phyloP scores from a whole-genome alignment of 2,888 invertebrate species.

The Heliconius erato region DNA sequence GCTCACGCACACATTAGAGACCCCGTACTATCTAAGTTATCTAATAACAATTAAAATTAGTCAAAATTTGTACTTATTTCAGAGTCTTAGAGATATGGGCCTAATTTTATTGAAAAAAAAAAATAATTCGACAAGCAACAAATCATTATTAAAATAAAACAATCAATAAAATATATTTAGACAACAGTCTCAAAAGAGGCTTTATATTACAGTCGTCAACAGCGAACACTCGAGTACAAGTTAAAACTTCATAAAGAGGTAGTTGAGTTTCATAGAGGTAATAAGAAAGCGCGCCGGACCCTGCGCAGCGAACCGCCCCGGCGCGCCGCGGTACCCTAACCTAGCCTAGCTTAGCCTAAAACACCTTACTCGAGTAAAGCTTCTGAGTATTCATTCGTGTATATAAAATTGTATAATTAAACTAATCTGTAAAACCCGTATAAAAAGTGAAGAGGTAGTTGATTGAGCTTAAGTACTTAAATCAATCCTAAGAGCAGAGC shows the following conservation, averaged over 20 bases:
- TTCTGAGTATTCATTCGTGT: slow-evolving; percentile 85
- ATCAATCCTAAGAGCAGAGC: slow-evolving; percentile 78
- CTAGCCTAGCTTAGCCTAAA: slow-evolving; percentile 69
- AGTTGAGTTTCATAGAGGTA: slow-evolving; percentile 82
- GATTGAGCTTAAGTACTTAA: slow-evolving; percentile 85
- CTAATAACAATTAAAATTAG: slow-evolving; percentile 83
- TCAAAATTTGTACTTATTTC: slow-evolving; percentile 85
- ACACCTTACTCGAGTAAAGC: slow-evolving; percentile 85
- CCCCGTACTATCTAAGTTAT: slow-evolving; percentile 71
- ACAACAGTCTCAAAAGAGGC: slow-evolving; percentile 81
- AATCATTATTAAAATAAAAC: slow-evolving; percentile 75
- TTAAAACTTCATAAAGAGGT: slow-evolving; percentile 84
- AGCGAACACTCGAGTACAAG: slow-evolving; percentile 75
- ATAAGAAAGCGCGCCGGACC: slow-evolving; percentile 78
- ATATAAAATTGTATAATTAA: slow-evolving; percentile 86
- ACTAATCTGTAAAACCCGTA: slow-evolving; percentile 86
- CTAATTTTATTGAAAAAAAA: slow-evolving; percentile 65
- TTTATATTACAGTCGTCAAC: slow-evolving; percentile 77
- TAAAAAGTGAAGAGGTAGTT: slow-evolving; percentile 86
- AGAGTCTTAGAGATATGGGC: slow-evolving; percentile 77
- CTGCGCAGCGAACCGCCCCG: slow-evolving; percentile 80
- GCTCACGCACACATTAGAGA: slow-evolving; percentile 66
- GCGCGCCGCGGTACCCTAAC: slow-evolving; percentile 71
- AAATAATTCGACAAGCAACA: slow-evolving; percentile 73
- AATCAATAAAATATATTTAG: slow-evolving; percentile 83